Conservation (phyloP, 2,888 invertebrate species). For the Drosophila nr. medialis region DNA sequence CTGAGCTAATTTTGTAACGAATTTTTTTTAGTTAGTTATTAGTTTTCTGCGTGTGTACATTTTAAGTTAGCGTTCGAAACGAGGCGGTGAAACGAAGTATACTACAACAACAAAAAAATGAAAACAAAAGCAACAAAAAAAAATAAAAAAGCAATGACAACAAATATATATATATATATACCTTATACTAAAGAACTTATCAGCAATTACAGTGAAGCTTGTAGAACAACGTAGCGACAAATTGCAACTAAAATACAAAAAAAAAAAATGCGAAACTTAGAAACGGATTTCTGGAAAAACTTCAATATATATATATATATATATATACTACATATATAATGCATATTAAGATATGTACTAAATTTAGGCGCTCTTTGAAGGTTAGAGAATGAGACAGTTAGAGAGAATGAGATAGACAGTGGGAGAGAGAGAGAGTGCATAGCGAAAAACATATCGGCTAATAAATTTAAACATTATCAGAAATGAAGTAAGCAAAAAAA, state of each 20-base stretch:
- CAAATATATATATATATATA: slow-evolving; percentile 50
- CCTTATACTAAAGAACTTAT: slow-evolving; percentile 67
- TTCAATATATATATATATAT: neutral
- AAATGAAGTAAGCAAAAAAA: slow-evolving; percentile 31
- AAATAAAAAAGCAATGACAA: slow-evolving; percentile 29
- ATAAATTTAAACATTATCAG: slow-evolving; percentile 36
- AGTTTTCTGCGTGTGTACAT: slow-evolving; percentile 64
- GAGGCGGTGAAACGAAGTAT: slow-evolving; percentile 75
- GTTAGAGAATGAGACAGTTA: neutral
- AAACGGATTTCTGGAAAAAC: slow-evolving; percentile 26
- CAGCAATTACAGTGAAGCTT: slow-evolving; percentile 70
- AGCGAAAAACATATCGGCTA: slow-evolving; percentile 73
- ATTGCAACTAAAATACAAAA: slow-evolving; percentile 40
- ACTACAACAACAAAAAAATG: slow-evolving; percentile 46
- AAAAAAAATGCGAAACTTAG: slow-evolving; percentile 26
- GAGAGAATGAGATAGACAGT: neutral
- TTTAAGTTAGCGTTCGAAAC: slow-evolving; percentile 74
- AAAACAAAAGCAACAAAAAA: slow-evolving; percentile 6
- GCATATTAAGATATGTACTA: slow-evolving; percentile 39
- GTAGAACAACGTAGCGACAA: slow-evolving; percentile 57
- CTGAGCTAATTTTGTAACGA: slow-evolving; percentile 70
- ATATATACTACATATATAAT: slow-evolving; percentile 20
- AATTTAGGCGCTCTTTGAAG: slow-evolving; percentile 55
- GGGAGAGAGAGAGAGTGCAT: slow-evolving; percentile 43
- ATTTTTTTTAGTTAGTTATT: slow-evolving; percentile 69